Percentiles rank a stretch among this genome's conserved stretches.
Conservation (phyloP, 2,797 vertebrate genomes). For the Enoplosus armatus region DNA sequence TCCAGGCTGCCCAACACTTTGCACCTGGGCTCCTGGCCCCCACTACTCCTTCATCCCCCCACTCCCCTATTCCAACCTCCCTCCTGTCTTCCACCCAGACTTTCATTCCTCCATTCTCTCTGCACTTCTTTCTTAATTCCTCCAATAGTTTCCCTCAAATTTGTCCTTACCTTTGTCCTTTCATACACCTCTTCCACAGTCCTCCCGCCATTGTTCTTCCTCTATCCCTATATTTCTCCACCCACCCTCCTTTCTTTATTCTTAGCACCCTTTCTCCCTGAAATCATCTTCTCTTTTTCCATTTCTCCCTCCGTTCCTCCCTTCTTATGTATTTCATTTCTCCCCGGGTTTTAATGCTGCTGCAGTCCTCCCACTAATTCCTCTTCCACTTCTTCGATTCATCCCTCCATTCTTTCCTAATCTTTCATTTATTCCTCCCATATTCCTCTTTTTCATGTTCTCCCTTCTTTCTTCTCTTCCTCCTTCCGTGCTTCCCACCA, state of each 20-base stretch:
- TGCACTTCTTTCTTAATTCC: background rate
- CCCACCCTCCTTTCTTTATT: background rate
- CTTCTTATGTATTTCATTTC: background rate
- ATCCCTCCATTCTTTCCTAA: background rate
- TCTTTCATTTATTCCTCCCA: background rate
- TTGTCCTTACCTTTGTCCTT: background rate
- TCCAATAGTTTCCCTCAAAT: background rate
- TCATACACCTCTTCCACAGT: background rate
- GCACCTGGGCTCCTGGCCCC: slow-evolving; percentile 20
- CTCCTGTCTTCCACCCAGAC: background rate
- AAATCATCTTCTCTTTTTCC: background rate
- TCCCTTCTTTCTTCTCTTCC: background rate
- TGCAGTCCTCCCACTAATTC: background rate
- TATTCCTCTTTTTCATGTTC: background rate
- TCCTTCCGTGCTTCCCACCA: background rate
- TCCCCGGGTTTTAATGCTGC: background rate
- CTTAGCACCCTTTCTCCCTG: background rate
- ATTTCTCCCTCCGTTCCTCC: background rate
- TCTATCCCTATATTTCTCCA: background rate
- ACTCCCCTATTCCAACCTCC: background rate
- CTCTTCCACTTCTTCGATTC: background rate
- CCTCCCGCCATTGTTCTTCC: background rate
- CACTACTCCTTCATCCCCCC: background rate
- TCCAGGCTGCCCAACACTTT: slow-evolving; percentile 30
- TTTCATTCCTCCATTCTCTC: background rate